phyloP scores from a whole-genome alignment of 2,113 vertebrate genomes.

The Cariama cristata region DNA sequence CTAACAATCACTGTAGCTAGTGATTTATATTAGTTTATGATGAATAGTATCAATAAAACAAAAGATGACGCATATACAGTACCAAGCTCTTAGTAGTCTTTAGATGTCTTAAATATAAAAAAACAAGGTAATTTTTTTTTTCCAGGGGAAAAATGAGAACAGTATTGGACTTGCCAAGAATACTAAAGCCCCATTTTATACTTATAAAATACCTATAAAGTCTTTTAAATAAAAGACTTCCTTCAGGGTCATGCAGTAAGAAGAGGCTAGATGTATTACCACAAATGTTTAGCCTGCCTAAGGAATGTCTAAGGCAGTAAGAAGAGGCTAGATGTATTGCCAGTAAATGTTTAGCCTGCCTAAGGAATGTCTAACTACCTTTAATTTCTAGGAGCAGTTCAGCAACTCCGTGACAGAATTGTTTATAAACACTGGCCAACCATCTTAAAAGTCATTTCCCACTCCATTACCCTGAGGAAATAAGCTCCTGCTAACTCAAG shows the following conservation, averaged over 20 bases:
- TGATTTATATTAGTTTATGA: neutral
- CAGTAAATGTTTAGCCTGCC: neutral
- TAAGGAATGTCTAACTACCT: neutral
- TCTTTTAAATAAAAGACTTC: neutral
- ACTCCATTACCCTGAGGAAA: neutral
- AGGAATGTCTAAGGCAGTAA: neutral
- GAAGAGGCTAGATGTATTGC: neutral
- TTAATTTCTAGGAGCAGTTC: neutral
- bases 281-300: neutral
- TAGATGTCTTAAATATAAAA: neutral
- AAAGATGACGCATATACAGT: neutral
- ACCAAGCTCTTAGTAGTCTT: neutral
- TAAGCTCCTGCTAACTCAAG: neutral
- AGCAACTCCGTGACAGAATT: neutral
- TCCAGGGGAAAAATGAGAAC: neutral
- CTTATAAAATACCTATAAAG: neutral
- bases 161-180: neutral
- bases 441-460: neutral
- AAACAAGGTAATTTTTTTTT: neutral
- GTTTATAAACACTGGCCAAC: neutral
- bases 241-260: neutral
- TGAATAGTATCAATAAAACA: neutral
- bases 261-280: neutral
- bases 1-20: neutral
- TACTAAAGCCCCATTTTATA: neutral